A percentile compares a stretch with the other conserved stretches of the same genome.
These are phyloP conservation scores for Peucedramus taeniatus DNA, from an alignment of 2,113 vertebrate genomes.

Conservation along the genomic window DNA sequence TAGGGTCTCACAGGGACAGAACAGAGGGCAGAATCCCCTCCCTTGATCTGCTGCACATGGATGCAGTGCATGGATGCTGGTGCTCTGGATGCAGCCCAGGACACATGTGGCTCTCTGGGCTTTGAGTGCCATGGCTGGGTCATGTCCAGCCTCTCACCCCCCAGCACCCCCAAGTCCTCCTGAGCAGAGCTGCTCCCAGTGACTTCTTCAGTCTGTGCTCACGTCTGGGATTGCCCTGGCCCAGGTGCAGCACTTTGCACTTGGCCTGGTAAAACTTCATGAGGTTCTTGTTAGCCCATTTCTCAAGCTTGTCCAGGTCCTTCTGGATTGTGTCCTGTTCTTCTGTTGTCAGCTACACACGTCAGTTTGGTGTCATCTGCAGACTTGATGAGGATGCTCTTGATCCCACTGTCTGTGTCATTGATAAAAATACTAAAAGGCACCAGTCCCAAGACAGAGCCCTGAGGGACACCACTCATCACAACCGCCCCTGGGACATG, in stretches of 20 bases:
- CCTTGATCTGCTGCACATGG: background rate
- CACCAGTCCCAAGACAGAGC: fast-evolving
- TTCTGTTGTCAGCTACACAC: background rate
- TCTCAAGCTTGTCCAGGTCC: background rate
- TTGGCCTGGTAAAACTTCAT: background rate
- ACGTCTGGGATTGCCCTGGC: background rate
- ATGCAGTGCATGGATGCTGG: background rate
- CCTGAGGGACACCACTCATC: no score
- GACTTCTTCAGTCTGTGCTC: background rate
- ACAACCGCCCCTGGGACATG: background rate
- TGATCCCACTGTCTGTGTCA: background rate
- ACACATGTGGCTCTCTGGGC: background rate
- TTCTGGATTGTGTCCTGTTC: background rate
- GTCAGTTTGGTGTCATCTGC: background rate
- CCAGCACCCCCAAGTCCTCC: background rate
- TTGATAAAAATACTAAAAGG: background rate
- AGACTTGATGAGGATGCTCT: background rate
- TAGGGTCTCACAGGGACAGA: background rate
- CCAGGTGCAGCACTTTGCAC: background rate
- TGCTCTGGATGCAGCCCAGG: background rate
- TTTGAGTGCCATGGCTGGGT: background rate
- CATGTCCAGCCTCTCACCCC: background rate
- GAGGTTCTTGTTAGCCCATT: background rate
- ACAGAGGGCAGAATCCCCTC: background rate
- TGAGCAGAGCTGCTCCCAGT: background rate